Evolutionary conservation across 1,140 invertebrate genomes (phyloP).

Genomic region (Elysia chlorotica): DNA sequence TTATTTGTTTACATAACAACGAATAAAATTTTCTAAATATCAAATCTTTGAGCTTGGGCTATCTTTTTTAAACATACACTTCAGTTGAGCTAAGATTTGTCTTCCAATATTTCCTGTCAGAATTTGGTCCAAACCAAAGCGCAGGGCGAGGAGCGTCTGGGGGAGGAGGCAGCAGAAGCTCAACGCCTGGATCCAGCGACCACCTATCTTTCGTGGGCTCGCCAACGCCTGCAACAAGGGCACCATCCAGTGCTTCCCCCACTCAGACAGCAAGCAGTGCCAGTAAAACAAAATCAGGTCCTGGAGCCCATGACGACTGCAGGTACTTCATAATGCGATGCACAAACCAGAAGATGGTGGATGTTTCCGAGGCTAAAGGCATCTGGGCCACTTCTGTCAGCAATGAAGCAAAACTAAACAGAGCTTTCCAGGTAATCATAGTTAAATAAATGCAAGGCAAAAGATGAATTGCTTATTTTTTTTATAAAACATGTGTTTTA

Average conservation of each 20-base stretch:
- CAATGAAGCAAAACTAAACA: slow-evolving; percentile 63
- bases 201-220: too few species aligned
- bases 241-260: not conserved
- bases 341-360: slow-evolving; percentile 62
- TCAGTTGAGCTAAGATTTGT: too few species aligned
- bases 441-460: too few species aligned
- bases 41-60: not conserved
- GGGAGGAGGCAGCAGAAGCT: slow-evolving; percentile 4
- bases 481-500: too few species aligned
- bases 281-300: not conserved
- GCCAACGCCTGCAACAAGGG: not conserved
- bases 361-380: slow-evolving; percentile 60
- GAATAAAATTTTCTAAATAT: too few species aligned
- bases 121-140: not conserved
- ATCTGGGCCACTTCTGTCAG: slow-evolving; percentile 63
- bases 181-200: not conserved
- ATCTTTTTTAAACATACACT: not conserved
- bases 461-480: too few species aligned
- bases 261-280: not conserved
- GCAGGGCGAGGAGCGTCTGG: too few species aligned
- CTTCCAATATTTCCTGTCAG: not conserved
- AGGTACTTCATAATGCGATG: slow-evolving; percentile 66
- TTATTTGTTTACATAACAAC: too few species aligned
- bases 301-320: slow-evolving; percentile 16
- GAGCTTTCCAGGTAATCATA: slow-evolving; percentile 63